Percentiles rank a stretch among this genome's conserved stretches.
phyloP scores from a whole-genome alignment of 1,140 invertebrate genomes.

The Drosophila busckii region DNA sequence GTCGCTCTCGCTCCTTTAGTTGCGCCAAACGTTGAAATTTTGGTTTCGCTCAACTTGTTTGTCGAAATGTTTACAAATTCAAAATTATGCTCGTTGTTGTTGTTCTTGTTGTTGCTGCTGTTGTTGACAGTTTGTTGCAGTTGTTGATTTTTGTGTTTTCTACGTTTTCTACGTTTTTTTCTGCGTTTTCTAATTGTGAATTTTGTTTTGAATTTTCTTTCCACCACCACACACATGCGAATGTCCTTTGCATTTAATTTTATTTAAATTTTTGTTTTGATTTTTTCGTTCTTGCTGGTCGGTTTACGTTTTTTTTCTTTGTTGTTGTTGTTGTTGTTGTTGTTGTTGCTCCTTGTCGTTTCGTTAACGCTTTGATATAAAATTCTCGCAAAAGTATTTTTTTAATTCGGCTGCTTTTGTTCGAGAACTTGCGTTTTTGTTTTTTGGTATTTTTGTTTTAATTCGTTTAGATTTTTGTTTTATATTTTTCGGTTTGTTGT shows the following conservation, averaged over 20 bases:
- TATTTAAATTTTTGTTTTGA: constrained; percentile 66
- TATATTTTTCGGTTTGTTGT: constrained; percentile 51
- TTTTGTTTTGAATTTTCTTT: constrained; percentile 79
- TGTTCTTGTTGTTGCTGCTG: constrained; percentile 3
- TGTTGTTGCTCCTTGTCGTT: constrained; percentile 18
- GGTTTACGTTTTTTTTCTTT: constrained; percentile 24
- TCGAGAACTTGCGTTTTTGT: constrained; percentile 47
- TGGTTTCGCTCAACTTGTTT: constrained; percentile 69
- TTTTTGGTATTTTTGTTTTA: constrained; percentile 26
- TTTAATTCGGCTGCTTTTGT: constrained; percentile 30
- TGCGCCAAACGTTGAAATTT: constrained; percentile 74
- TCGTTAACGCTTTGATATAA: constrained; percentile 46
- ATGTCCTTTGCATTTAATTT: constrained; percentile 79
- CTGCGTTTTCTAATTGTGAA: constrained; percentile 79
- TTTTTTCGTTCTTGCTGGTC: constrained; percentile 20
- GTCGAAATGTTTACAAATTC: constrained; percentile 57
- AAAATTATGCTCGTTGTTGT: constrained; percentile 50
- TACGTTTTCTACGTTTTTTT: constrained; percentile 77
- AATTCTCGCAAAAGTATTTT: constrained; percentile 54
- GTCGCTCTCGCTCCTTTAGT: constrained; percentile 32
- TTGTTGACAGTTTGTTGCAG: constrained; percentile 28
- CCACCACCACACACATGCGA: constrained; percentile 79
- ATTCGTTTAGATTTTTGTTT: constrained; percentile 35
- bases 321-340: constrained; percentile 22
- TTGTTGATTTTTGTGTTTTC: constrained; percentile 29